Evolutionary conservation across 2,797 vertebrate species (phyloP), one percentile per base, ranked within the genome.

Genomic region (Myotis planiceps): DNA sequence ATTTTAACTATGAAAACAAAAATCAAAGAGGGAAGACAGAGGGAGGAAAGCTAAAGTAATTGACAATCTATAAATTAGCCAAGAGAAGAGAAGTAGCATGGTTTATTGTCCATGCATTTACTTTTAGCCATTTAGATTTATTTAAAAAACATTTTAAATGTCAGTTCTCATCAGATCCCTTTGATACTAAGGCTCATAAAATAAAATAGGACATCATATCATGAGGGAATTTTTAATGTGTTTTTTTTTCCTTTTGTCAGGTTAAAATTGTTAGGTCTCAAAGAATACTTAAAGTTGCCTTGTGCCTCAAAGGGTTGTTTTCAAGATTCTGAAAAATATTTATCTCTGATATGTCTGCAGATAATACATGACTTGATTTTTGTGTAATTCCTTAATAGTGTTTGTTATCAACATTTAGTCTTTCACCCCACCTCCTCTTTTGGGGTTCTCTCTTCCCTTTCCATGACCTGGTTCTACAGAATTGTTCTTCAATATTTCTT

Each of bases 1-100:
- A 88, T 60, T 80, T 86, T 92, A 86, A 91, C 80, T 89, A 15
- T 65, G 49, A 89, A 94, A 92, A 81, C 65, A 89, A 79, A 96
- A 95, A 93, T 39, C 37, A 84, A 90, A 75, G 5, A 34, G 51
- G 63, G 29, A 76, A 53, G 5, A 68, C 1, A 10, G 1, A 1
- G 37, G 19, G 2, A 6, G 42, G 37, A 49, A 80, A 45, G 9
- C 49, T 15, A 53, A 76, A 69, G 18, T 42, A 63, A 88, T 0
- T 75, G 58, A 69, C 71, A 72, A 81, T 49, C 16, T 78, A 79
- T 25, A 93, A 53, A 92, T 83, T 80, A 84, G n/a, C 3, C 58
- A 83, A 55, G 42, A 92, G 55, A 88, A 95, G 47, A 66, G n/a
- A 85, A 88, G 69, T 75, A 58, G 3, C 4, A 32, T 51, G 9